phyloP scores from a whole-genome alignment of 2,797 vertebrate species.

The Delichon dasypus region DNA sequence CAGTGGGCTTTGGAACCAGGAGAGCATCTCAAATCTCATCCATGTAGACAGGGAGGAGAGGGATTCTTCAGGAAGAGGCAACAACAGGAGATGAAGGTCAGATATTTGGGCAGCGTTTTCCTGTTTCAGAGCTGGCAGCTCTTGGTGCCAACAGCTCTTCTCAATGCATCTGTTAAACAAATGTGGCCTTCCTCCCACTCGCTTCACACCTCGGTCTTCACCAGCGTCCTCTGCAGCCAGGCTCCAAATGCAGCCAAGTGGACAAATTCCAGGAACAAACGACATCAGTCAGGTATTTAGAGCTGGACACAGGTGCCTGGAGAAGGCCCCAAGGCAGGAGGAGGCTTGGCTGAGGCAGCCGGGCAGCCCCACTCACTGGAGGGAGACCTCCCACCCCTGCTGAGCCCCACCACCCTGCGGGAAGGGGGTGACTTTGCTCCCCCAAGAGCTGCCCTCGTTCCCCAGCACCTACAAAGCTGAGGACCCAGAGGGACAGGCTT shows the following conservation, averaged over 20 bases:
- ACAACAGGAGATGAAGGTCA: background rate
- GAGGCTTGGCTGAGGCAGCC: background rate
- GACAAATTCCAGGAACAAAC: background rate
- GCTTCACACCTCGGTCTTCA: fast-evolving
- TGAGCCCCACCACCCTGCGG: background rate
- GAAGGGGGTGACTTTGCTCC: background rate
- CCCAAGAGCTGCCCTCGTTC: background rate
- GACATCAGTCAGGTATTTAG: background rate
- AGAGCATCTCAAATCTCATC: background rate
- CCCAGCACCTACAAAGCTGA: background rate
- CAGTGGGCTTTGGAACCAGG: background rate
- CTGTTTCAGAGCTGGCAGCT: background rate
- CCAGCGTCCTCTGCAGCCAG: background rate
- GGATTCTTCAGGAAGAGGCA: background rate
- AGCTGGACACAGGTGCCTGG: background rate
- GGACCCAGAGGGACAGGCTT: background rate
- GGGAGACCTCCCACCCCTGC: background rate
- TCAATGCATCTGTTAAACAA: background rate
- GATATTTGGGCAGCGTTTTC: background rate
- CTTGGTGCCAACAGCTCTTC: background rate
- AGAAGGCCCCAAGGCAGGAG: background rate
- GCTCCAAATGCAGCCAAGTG: background rate
- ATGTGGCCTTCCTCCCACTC: fast-evolving
- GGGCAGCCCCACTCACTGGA: background rate
- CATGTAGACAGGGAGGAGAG: background rate